Evolutionary conservation across 2,113 vertebrate genomes (phyloP), one percentile per base, ranked within the genome.

Genomic region (Atractosteus spatula): DNA sequence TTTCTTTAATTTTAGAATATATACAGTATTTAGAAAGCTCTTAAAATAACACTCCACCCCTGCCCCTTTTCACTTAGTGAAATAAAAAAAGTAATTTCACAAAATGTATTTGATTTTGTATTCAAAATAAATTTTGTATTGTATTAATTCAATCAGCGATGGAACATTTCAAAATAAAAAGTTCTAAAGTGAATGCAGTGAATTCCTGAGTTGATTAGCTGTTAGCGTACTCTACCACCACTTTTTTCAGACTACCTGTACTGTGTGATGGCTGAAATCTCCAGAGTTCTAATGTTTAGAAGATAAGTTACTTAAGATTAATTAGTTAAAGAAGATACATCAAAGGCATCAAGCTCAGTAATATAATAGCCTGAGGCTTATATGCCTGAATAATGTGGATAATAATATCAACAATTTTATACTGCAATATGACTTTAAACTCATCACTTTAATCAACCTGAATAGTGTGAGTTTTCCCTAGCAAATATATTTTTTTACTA

Each of bases 301-400:
- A 79, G 71, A 80, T 78, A 84, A 89, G 86, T 77, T 80, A 66
- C 80, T 90, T 81, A 90, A 88, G 86, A 86, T 89, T 88, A 89
- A 88, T 85, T 84, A 89, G 75, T 79, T 44, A 78, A 74, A 81
- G 78, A 29, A 29, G 29, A 86, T 76, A 78, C 80, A 88, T 90
- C 84, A 89, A 82, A 88, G 84, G 79, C 42, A 82, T 54, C 76
- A 84, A 81, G 68, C 80, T 80, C 69, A 12, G 74, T 79, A 79
- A 82, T 78, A 78, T 77, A 79, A 66, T 83, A 78, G 82, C 86
- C 86, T 76, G 70, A 64, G 87, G 86, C 77, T 64, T 76, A 74
- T 73, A 74, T 81, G 75, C 82, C 85, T 87, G 75, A 83, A 87
- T 87, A 87, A 88, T 79, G 74, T 75, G 69, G 80, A 76, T 86